Conservation (phyloP, 2,888 invertebrate species). For the Drosophila rubida region DNA sequence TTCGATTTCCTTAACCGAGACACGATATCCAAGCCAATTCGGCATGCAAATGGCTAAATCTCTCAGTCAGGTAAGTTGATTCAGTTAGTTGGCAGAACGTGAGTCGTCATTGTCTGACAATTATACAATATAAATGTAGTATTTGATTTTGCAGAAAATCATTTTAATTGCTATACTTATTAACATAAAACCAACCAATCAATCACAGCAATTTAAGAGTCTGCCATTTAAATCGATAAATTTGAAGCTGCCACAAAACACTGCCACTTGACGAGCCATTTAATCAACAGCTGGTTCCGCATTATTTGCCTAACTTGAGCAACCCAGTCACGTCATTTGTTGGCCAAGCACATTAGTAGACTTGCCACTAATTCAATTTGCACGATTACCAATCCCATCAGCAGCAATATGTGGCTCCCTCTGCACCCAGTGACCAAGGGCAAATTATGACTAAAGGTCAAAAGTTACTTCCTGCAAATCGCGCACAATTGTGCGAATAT, state of each 20-base stretch:
- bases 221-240: neutral
- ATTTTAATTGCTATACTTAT: neutral
- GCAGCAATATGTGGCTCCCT: neutral
- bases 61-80: constrained; percentile 31
- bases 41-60: constrained; percentile 56
- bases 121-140: constrained; percentile 38
- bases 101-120: constrained; percentile 35
- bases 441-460: constrained; percentile 10
- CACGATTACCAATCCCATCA: neutral
- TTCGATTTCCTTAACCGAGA: constrained; percentile 39
- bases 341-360: constrained; percentile 39
- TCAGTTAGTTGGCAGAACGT: constrained; percentile 43
- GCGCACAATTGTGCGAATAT: constrained; percentile 32
- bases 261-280: constrained; percentile 20
- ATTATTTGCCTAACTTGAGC: constrained; percentile 40
- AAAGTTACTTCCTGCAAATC: neutral
- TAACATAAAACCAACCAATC: neutral
- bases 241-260: neutral
- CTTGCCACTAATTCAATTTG: constrained; percentile 50
- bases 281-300: constrained; percentile 53
- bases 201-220: neutral
- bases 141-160: neutral
- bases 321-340: constrained; percentile 59
- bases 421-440: neutral
- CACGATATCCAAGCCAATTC: constrained; percentile 24